A percentile compares a stretch with the other conserved stretches of the same genome.
Evolutionary conservation across 1,140 invertebrate genomes (phyloP).

Genomic region (Delia radicum): DNA sequence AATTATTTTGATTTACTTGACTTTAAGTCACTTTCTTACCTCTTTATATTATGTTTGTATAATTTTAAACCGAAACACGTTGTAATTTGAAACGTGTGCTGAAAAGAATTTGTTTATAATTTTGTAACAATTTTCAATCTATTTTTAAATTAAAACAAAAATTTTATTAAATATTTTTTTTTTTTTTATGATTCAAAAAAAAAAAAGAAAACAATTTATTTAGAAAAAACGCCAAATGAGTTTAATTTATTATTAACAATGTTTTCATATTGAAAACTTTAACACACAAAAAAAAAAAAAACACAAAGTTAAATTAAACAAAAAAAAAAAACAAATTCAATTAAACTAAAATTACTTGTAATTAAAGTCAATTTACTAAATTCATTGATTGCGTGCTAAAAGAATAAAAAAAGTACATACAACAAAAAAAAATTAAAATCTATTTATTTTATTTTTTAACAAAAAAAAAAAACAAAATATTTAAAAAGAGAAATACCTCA

Average conservation of each 20-base stretch:
- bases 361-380: slow-evolving; percentile 2
- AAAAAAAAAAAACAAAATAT: not conserved
- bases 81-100: not conserved
- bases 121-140: not conserved
- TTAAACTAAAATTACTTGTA: not conserved
- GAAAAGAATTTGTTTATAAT: not conserved
- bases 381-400: not conserved
- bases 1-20: not conserved
- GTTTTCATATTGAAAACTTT: slow-evolving; percentile 5
- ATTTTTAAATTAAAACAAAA: not conserved
- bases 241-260: not conserved
- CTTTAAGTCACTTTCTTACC: not conserved
- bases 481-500: slow-evolving; percentile 49
- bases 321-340: not conserved
- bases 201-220: not conserved
- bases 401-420: not conserved
- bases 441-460: not conserved
- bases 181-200: not conserved
- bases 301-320: not conserved
- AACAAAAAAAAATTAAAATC: not conserved
- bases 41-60: not conserved
- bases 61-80: not conserved
- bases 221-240: not conserved
- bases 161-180: not conserved
- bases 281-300: not conserved